Percentiles rank a stretch among this genome's conserved stretches.
Conservation (phyloP, 1,140 invertebrate genomes). For the Ephestia elutella region DNA sequence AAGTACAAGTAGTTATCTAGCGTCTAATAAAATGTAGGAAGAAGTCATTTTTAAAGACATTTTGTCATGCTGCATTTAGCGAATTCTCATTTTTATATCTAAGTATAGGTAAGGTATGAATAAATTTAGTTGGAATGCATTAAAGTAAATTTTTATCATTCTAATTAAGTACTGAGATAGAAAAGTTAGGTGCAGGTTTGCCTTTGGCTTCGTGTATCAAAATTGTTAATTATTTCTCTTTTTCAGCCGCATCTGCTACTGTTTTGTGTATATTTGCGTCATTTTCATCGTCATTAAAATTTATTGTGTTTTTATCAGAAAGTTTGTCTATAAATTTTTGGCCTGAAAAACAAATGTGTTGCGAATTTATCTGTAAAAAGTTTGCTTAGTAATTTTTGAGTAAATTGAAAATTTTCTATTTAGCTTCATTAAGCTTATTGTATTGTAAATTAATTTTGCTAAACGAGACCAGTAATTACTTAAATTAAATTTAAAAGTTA, state of each 20-base stretch:
- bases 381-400: constrained; percentile 35
- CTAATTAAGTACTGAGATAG: constrained; percentile 21
- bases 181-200: constrained; percentile 55
- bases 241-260: constrained; percentile 68
- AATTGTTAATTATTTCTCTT: constrained; percentile 51
- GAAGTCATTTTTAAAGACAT: too few species aligned
- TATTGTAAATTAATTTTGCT: constrained; percentile 8
- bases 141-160: constrained; percentile 20
- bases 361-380: constrained; percentile 58
- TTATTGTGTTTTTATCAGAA: constrained; percentile 31
- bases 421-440: constrained; percentile 14
- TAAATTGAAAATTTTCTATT: not conserved
- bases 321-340: constrained; percentile 36
- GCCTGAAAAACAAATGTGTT: constrained; percentile 48
- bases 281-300: constrained; percentile 35
- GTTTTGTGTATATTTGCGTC: constrained; percentile 58
- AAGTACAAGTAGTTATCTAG: too few species aligned
- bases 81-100: too few species aligned
- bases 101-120: too few species aligned
- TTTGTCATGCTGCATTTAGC: too few species aligned
- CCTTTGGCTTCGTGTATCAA: constrained; percentile 49
- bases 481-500: too few species aligned
- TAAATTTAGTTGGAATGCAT: constrained; percentile 28
- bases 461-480: not conserved
- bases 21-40: too few species aligned